A percentile compares a stretch with the other conserved stretches of the same genome.
Conservation (phyloP, 2,113 vertebrate species). For the Aspidoscelis tigris region DNA sequence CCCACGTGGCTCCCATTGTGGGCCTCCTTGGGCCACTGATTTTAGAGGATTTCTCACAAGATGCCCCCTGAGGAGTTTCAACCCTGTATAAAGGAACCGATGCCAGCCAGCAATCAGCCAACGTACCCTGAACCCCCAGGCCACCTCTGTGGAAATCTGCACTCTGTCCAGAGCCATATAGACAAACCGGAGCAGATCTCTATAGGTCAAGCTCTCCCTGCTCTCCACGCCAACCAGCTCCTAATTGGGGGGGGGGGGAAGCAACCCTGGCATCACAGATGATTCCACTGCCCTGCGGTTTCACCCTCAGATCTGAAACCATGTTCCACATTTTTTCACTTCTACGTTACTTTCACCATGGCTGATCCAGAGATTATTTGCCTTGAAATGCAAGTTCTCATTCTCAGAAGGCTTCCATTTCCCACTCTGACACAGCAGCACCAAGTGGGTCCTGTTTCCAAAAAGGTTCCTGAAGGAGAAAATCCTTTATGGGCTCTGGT, state of each 20-base stretch:
- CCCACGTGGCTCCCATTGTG: background rate
- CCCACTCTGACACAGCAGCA: background rate
- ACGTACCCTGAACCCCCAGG: too few species aligned
- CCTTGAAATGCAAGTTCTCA: background rate
- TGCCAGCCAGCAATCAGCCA: too few species aligned
- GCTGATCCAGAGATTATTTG: background rate
- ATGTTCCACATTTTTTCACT: background rate
- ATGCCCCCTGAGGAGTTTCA: background rate
- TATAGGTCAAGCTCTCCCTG: background rate
- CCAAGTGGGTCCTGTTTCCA: background rate
- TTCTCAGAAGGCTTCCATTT: background rate
- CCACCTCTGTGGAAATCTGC: background rate
- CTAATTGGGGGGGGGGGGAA: background rate
- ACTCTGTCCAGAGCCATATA: background rate
- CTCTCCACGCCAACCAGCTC: background rate
- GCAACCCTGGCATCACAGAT: background rate
- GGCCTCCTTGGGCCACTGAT: background rate
- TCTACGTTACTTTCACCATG: too few species aligned
- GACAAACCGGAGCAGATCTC: background rate
- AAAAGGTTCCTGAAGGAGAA: background rate
- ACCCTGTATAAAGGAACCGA: too few species aligned
- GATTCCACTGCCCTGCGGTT: background rate
- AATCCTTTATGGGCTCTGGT: background rate
- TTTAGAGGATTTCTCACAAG: too few species aligned
- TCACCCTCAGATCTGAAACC: background rate